These are phyloP conservation scores for Amphilophus citrinellus DNA, from an alignment of 2,113 vertebrate species.

Conservation along the genomic window DNA sequence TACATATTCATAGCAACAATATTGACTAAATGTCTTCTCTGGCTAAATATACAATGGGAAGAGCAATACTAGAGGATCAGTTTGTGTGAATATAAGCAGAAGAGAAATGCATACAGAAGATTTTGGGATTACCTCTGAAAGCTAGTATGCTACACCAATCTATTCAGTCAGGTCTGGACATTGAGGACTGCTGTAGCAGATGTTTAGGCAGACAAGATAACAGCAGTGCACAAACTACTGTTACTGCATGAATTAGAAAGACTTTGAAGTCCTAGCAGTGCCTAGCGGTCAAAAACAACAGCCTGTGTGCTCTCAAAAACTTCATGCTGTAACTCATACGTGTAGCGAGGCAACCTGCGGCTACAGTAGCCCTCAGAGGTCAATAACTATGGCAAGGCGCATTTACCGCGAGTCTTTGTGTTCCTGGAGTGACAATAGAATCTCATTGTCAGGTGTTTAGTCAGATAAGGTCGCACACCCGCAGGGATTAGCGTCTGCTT, in stretches of 20 bases:
- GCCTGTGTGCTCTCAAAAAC: not conserved
- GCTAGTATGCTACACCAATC: conserved; percentile 33
- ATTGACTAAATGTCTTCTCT: conserved; percentile 76
- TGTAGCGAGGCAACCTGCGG: conserved; percentile 32
- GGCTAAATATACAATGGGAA: conserved; percentile 63
- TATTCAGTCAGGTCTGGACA: conserved; percentile 28
- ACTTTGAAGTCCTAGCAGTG: conserved; percentile 21
- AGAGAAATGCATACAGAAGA: conserved; percentile 73
- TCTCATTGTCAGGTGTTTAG: conserved; percentile 81
- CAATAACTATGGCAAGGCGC: conserved; percentile 43
- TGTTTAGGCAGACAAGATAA: conserved; percentile 13
- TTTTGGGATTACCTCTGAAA: conserved; percentile 66
- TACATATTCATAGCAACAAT: conserved; percentile 76
- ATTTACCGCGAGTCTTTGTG: conserved; percentile 53
- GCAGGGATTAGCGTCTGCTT: conserved; percentile 74
- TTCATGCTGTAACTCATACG: conserved; percentile 51
- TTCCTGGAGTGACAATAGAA: conserved; percentile 59
- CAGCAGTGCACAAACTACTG: conserved; percentile 16
- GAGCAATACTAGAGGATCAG: conserved; percentile 58
- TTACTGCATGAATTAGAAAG: conserved; percentile 1
- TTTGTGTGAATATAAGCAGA: conserved; percentile 55
- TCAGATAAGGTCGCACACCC: conserved; percentile 77
- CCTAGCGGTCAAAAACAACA: conserved; percentile 23
- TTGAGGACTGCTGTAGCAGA: conserved; percentile 47
- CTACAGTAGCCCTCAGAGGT: conserved; percentile 51